Percentiles rank a stretch among this genome's conserved stretches.
These are phyloP conservation scores for Megalopta genalis DNA, from an alignment of 1,140 invertebrate species.

Conservation along the genomic window DNA sequence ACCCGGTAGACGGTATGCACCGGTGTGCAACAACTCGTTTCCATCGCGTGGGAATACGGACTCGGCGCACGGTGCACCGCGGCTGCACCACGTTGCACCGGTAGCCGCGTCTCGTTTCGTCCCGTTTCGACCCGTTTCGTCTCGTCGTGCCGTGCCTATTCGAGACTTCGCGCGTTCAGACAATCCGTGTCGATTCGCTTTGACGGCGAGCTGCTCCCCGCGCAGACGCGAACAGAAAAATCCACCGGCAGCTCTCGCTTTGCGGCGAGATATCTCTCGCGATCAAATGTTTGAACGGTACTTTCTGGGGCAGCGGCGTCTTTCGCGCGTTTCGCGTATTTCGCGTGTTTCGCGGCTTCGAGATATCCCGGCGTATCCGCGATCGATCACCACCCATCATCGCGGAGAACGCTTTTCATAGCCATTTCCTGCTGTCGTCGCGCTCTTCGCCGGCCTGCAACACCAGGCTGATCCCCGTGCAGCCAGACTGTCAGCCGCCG, in stretches of 20 bases:
- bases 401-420: constrained; percentile 15
- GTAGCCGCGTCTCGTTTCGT: no score
- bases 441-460: background rate
- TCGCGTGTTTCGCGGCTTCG: background rate
- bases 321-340: no score
- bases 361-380: background rate
- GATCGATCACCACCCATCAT: constrained; percentile 15
- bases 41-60: constrained; percentile 69
- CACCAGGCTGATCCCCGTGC: no score
- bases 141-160: constrained; percentile 8
- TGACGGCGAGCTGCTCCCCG: constrained; percentile 41
- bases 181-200: constrained; percentile 40
- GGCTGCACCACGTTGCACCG: no score
- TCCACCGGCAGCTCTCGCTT: constrained; percentile 11
- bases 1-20: constrained; percentile 26
- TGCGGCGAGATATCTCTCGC: constrained; percentile 4
- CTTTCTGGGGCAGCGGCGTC: constrained; percentile 9
- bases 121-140: no score
- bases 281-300: constrained; percentile 41
- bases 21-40: constrained; percentile 16
- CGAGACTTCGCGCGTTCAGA: constrained; percentile 1
- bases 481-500: no score
- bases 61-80: constrained; percentile 12
- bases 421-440: constrained; percentile 13
- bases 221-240: constrained; percentile 31